phyloP scores from a whole-genome alignment of 2,888 invertebrate species.

The Leuctra nigra region DNA sequence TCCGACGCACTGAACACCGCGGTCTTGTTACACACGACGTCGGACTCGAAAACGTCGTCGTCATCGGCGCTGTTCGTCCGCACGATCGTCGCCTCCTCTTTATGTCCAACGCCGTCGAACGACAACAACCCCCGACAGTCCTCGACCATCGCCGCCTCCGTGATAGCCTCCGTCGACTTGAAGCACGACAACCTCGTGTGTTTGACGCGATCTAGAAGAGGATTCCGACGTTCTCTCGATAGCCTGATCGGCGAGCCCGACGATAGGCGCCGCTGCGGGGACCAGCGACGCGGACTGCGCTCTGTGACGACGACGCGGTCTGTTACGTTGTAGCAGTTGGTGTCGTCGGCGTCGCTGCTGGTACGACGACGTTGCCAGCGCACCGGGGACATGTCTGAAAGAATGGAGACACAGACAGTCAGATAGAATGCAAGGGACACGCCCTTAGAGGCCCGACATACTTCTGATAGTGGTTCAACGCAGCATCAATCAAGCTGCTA shows the following conservation, averaged over 20 bases:
- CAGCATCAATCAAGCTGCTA: neutral
- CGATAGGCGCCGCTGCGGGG: slow-evolving; percentile 44
- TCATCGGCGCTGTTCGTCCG: slow-evolving; percentile 24
- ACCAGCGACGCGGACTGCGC: slow-evolving; percentile 34
- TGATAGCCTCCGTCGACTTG: slow-evolving; percentile 20
- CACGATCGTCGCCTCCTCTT: slow-evolving; percentile 29
- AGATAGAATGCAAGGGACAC: too few species aligned
- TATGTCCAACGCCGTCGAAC: slow-evolving; percentile 23
- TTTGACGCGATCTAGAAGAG: slow-evolving; percentile 62
- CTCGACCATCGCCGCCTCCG: slow-evolving; percentile 28
- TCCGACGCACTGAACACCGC: slow-evolving; percentile 27
- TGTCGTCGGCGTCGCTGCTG: slow-evolving; percentile 57
- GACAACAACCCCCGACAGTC: slow-evolving; percentile 22
- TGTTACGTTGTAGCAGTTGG: slow-evolving; percentile 60
- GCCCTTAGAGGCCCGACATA: neutral
- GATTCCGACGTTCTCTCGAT: slow-evolving; percentile 59
- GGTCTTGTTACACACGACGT: slow-evolving; percentile 33
- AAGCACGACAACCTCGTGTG: slow-evolving; percentile 64
- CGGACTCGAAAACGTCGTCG: slow-evolving; percentile 20
- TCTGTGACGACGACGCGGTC: slow-evolving; percentile 38
- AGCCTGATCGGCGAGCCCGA: slow-evolving; percentile 10
- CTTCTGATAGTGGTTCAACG: neutral
- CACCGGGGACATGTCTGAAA: slow-evolving; percentile 58
- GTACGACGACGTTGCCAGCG: slow-evolving; percentile 54
- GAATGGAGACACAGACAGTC: too few species aligned